Evolutionary conservation across 1,140 invertebrate species (phyloP), one percentile per base, ranked within the genome.

Genomic region (Apis cerana): DNA sequence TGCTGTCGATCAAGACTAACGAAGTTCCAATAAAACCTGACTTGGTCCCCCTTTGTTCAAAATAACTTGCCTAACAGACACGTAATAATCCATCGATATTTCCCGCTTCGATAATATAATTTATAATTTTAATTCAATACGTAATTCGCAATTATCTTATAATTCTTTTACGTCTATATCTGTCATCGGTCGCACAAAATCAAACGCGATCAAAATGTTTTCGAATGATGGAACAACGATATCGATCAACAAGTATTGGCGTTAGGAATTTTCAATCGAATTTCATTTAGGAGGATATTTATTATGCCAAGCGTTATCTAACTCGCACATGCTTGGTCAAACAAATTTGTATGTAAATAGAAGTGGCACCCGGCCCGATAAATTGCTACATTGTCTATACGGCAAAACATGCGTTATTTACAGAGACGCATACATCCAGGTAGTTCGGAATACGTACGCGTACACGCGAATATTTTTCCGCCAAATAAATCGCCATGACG

Each of bases 331-430:
- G 56, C 56, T 27, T 4, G 27, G 15, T 7, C 75, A 21, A 64
- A 69, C 33, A 68, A 78, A 56, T 82, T 78, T 78, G 21, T 64
- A 62, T 62, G 75, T 64, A 82, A 82, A 82, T 82, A 78, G 21
- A 15, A 43, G 23, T 17, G 19, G 17, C 58, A 67, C 1, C 3
- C 50, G 54, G 12, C 15, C 7, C 48, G 56, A 78, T 82, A 78
- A 82, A 82, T 78, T 59, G 75, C 15, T n/a, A 59, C n/a, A 56
- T 64, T 64, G 65, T 78, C 50, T 70, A 50, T 50, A 64, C 27
- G 21, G 23, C 50, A 19, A 17, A 64, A 56, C 75, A 21, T 56
- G 81, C 67, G 23, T 82, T 78, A 71, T 82, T 82, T 82, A 52
- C 50, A 11, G 9, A 13, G 8, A 2, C 67, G 52, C 70, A 82